phyloP scores from a whole-genome alignment of 2,888 invertebrate species.

The Anticlea derivata region DNA sequence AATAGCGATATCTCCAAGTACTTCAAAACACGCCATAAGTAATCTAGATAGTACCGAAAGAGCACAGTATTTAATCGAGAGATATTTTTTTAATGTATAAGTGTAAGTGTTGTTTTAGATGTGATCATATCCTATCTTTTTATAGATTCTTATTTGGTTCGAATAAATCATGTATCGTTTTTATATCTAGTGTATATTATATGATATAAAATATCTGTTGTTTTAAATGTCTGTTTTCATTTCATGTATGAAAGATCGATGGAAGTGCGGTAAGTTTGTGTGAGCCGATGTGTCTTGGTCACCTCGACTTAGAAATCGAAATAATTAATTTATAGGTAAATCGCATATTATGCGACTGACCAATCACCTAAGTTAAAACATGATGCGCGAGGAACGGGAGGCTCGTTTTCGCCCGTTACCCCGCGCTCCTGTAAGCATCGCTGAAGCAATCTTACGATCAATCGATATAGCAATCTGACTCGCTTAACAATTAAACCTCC shows the following conservation, averaged over 20 bases:
- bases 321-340: too few relatives aligned
- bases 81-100: slow-evolving; percentile 29
- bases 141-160: slow-evolving; percentile 23
- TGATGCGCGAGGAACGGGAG: too few relatives aligned
- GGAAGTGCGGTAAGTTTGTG: slow-evolving; percentile 16
- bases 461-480: too few relatives aligned
- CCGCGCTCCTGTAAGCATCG: too few relatives aligned
- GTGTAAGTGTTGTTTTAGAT: slow-evolving; percentile 24
- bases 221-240: slow-evolving; percentile 35
- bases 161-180: slow-evolving; percentile 33
- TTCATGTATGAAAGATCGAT: slow-evolving; percentile 21
- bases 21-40: slow-evolving; percentile 36
- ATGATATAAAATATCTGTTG: slow-evolving; percentile 35
- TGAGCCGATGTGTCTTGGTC: too few relatives aligned
- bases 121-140: slow-evolving; percentile 29
- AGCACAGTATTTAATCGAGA: slow-evolving; percentile 60
- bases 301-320: too few relatives aligned
- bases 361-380: too few relatives aligned
- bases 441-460: too few relatives aligned
- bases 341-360: too few relatives aligned
- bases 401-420: too few relatives aligned
- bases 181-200: slow-evolving; percentile 29
- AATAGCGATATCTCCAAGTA: slow-evolving; percentile 26
- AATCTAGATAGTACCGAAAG: slow-evolving; percentile 43
- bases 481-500: too few relatives aligned